Evolutionary conservation across 2,888 invertebrate species (phyloP).

Genomic region (Hemistola chrysoprasaria): DNA sequence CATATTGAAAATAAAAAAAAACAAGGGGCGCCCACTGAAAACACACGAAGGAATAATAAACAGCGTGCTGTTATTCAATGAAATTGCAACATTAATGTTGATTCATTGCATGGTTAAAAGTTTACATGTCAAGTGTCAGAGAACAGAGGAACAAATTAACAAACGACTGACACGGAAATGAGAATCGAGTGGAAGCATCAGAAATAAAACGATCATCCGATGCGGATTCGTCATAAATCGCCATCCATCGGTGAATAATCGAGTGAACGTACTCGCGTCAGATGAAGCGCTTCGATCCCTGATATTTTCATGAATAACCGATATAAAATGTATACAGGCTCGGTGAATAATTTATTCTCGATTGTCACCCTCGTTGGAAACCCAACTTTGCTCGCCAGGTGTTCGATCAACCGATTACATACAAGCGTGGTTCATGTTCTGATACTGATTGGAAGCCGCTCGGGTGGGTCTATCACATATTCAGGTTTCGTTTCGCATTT

Average conservation of each 20-base stretch:
- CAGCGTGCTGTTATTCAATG: no score
- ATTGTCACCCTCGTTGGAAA: slow-evolving; percentile 52
- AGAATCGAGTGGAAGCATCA: slow-evolving; percentile 31
- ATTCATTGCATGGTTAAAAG: slow-evolving; percentile 22
- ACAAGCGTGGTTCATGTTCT: slow-evolving; percentile 34
- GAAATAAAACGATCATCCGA: slow-evolving; percentile 38
- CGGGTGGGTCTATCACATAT: slow-evolving; percentile 24
- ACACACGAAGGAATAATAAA: not conserved
- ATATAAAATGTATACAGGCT: slow-evolving; percentile 62
- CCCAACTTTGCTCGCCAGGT: slow-evolving; percentile 52
- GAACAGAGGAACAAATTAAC: slow-evolving; percentile 36
- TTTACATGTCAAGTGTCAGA: slow-evolving; percentile 32
- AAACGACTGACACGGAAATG: slow-evolving; percentile 37
- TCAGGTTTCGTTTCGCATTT: slow-evolving; percentile 24
- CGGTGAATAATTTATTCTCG: slow-evolving; percentile 70
- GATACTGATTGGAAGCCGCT: slow-evolving; percentile 30
- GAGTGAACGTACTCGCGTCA: slow-evolving; percentile 48
- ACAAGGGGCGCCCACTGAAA: slow-evolving; percentile 3
- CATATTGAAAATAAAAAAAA: slow-evolving; percentile 6
- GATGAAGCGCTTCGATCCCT: slow-evolving; percentile 43
- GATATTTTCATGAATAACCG: slow-evolving; percentile 67
- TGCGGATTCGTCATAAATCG: slow-evolving; percentile 48
- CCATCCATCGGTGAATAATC: slow-evolving; percentile 49
- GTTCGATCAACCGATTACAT: slow-evolving; percentile 55
- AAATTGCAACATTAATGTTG: slow-evolving; percentile 6